Conservation (phyloP, 2,888 invertebrate species). For the Noctua comes region DNA sequence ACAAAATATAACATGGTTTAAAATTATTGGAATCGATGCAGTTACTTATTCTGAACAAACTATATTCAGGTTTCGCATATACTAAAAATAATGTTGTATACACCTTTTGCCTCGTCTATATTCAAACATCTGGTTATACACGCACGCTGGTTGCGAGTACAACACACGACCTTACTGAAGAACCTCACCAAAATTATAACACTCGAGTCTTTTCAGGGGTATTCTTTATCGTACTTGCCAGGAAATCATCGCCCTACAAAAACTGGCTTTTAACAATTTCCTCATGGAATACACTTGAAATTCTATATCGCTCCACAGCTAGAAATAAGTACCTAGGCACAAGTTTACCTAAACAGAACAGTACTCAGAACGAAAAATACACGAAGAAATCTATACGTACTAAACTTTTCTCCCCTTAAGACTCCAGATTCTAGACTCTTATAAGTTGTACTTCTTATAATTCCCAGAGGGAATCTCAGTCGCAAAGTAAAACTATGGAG, state of each 20-base stretch:
- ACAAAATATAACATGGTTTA: too few species aligned
- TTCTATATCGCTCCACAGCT: not conserved
- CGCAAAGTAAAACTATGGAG: conserved; percentile 44
- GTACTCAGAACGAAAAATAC: conserved; percentile 22
- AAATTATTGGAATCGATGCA: too few species aligned
- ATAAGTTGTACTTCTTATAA: conserved; percentile 57
- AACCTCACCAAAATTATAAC: not conserved
- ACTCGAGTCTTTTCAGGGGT: not conserved
- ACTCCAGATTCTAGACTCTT: conserved; percentile 58
- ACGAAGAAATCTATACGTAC: conserved; percentile 30
- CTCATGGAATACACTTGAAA: not conserved
- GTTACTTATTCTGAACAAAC: too few species aligned
- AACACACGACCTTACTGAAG: not conserved
- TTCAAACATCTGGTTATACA: not conserved
- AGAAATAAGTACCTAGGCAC: not conserved
- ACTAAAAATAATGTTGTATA: too few species aligned
- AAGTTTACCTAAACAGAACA: not conserved
- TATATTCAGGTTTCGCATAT: too few species aligned
- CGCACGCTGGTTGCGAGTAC: not conserved
- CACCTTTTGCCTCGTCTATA: not conserved
- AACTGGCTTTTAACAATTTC: not conserved
- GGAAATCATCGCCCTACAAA: not conserved
- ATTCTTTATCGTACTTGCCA: not conserved
- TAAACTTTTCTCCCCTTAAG: conserved; percentile 44
- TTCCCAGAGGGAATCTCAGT: conserved; percentile 51